Evolutionary conservation across 2,113 vertebrate genomes (phyloP).

Genomic region (Lonchura striata): DNA sequence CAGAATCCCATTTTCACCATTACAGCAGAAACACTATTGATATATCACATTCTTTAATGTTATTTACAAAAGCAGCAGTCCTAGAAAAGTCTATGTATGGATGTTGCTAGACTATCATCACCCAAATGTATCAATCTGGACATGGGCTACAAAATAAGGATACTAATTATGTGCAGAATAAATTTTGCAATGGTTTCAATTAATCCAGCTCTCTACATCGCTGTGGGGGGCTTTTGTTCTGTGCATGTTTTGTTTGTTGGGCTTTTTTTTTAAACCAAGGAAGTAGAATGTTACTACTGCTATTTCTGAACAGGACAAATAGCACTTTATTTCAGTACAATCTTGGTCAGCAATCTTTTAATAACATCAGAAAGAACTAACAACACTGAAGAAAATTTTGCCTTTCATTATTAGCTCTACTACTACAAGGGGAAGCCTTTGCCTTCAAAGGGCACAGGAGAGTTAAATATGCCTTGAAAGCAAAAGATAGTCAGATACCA

Average conservation of each 20-base stretch:
- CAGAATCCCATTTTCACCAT: background rate
- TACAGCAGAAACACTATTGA: background rate
- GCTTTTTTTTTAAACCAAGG: background rate
- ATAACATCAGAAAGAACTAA: background rate
- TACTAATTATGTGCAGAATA: background rate
- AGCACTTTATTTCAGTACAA: background rate
- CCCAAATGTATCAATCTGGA: background rate
- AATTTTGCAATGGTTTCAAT: background rate
- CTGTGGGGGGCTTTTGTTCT: background rate
- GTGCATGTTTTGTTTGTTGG: too few relatives aligned
- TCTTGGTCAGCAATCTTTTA: background rate
- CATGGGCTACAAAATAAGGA: background rate
- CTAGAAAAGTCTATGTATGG: background rate
- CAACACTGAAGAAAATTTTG: background rate
- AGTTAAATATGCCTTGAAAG: background rate
- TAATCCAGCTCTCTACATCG: background rate
- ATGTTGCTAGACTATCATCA: background rate
- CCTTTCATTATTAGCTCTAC: background rate
- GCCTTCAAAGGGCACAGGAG: background rate
- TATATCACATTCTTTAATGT: background rate
- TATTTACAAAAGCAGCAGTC: background rate
- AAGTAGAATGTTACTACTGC: background rate
- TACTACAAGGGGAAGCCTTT: background rate
- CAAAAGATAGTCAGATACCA: background rate
- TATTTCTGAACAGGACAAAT: background rate